Percentiles rank a stretch among this genome's conserved stretches.
These are phyloP conservation scores for Hylaea fasciaria DNA, from an alignment of 2,888 invertebrate species.

Conservation along the genomic window DNA sequence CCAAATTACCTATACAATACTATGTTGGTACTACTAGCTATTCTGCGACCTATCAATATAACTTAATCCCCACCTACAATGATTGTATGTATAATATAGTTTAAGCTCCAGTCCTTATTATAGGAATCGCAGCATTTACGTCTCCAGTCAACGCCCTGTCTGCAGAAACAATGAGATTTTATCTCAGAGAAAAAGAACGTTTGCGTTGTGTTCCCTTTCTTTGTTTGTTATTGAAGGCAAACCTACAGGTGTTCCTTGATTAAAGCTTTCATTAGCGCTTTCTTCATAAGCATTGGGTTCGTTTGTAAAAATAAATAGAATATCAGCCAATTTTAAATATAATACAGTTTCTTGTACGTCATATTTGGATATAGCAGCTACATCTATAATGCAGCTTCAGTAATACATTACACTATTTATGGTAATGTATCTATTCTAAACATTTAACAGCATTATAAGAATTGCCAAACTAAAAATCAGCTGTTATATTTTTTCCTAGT, in stretches of 20 bases:
- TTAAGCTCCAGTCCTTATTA: constrained; percentile 30
- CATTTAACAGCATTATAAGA: too few relatives aligned
- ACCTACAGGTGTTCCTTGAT: constrained; percentile 19
- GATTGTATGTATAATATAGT: constrained; percentile 28
- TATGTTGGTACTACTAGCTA: too few relatives aligned
- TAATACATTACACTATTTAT: too few relatives aligned
- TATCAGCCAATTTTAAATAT: not conserved
- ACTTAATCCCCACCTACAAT: constrained; percentile 23
- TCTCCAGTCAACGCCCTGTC: constrained; percentile 40
- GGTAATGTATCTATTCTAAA: too few relatives aligned
- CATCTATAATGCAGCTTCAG: too few relatives aligned
- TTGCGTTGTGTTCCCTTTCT: constrained; percentile 9
- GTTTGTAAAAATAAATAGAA: not conserved
- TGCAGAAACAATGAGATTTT: constrained; percentile 22
- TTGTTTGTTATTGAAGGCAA: constrained; percentile 16
- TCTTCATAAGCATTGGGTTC: not conserved
- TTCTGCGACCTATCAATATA: constrained; percentile 7
- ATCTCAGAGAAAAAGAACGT: constrained; percentile 18
- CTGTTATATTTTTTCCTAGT: too few relatives aligned
- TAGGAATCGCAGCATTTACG: constrained; percentile 32
- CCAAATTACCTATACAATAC: constrained; percentile 37
- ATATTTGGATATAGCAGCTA: too few relatives aligned
- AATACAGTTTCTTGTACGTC: too few relatives aligned
- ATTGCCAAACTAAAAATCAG: too few relatives aligned
- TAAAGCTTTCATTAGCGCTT: constrained; percentile 3